phyloP scores from a whole-genome alignment of 2,797 vertebrate genomes.

The Leucoraja ocellata region DNA sequence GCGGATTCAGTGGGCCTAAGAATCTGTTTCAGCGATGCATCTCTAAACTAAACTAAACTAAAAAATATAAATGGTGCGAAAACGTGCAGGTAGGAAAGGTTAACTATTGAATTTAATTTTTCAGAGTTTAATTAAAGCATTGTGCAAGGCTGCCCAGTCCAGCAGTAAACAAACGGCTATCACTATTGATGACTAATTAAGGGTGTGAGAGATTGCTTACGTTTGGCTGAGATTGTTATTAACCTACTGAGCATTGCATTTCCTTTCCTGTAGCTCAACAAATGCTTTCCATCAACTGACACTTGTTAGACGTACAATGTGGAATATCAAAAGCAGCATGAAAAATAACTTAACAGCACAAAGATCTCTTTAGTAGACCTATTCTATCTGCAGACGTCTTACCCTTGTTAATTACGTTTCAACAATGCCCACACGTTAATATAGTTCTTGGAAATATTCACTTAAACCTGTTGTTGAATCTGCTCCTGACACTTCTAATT shows the following conservation, averaged over 20 bases:
- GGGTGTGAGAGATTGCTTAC: constrained; percentile 15
- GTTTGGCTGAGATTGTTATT: constrained; percentile 25
- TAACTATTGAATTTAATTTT: neutral
- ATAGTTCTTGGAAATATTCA: neutral
- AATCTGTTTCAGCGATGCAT: no score
- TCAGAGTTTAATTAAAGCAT: neutral
- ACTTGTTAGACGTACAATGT: neutral
- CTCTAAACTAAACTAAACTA: no score
- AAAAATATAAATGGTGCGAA: neutral
- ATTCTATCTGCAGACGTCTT: neutral
- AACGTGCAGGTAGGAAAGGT: no score
- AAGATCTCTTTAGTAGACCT: constrained; percentile 26
- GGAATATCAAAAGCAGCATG: constrained; percentile 35
- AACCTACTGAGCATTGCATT: constrained; percentile 20
- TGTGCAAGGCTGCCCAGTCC: neutral
- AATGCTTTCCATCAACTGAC: constrained; percentile 28
- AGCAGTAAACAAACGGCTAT: neutral
- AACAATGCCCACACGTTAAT: neutral
- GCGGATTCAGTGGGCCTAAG: no score
- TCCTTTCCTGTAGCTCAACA: constrained; percentile 23
- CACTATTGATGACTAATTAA: neutral
- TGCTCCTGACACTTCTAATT: neutral
- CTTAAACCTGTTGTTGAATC: neutral
- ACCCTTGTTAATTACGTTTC: neutral
- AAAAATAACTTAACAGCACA: constrained; percentile 14